Evolutionary conservation across 1,140 invertebrate genomes (phyloP).

Genomic region (Drosophila prosaltans): DNA sequence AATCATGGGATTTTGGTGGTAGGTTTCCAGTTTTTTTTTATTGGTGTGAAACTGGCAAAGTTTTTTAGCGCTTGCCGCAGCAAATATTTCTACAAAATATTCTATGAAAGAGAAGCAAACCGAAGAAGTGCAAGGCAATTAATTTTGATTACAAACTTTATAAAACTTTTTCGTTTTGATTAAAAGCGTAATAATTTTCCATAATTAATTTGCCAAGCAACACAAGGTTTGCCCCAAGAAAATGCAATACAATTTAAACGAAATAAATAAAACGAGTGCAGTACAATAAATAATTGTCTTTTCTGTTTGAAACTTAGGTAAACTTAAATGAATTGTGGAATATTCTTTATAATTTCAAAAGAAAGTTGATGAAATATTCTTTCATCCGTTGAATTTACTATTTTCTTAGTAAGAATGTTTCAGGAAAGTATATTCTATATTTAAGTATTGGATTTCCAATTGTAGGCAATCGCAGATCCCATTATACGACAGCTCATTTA

Average conservation of each 20-base stretch:
- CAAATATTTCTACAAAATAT: background rate
- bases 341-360: no score
- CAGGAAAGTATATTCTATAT: no score
- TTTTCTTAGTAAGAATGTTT: no score
- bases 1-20: constrained; percentile 26
- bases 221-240: background rate
- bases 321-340: no score
- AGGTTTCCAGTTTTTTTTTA: background rate
- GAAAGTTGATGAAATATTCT: no score
- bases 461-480: no score
- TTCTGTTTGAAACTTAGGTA: no score
- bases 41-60: constrained; percentile 10
- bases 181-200: constrained; percentile 1
- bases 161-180: constrained; percentile 6
- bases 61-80: constrained; percentile 29
- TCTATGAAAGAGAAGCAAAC: background rate
- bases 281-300: no score
- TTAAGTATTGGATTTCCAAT: no score
- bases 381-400: no score
- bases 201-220: background rate
- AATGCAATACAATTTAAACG: background rate
- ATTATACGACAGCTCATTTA: no score
- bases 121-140: background rate
- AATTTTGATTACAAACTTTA: constrained; percentile 13
- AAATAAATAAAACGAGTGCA: background rate